Evolutionary conservation across 2,888 invertebrate genomes (phyloP).

Genomic region (Platerodrilus igneus): DNA sequence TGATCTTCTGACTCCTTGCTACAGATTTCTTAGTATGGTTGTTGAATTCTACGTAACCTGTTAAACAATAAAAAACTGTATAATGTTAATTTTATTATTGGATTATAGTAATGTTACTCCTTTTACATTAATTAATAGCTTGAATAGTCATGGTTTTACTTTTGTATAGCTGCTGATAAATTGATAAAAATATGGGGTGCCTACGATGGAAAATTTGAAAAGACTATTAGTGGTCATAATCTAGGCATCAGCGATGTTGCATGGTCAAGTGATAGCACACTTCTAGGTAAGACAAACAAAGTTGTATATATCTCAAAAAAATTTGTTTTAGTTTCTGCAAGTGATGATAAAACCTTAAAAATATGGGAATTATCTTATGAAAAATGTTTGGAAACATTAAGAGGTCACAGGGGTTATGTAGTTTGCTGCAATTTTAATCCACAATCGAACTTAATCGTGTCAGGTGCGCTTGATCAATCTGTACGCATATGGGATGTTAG

Average conservation of each 20-base stretch:
- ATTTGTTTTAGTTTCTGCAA: too few relatives aligned
- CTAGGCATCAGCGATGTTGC: conserved; percentile 98
- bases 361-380: conserved; percentile 94
- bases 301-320: too few relatives aligned
- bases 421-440: conserved; percentile 99
- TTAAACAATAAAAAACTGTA: conserved; percentile 2
- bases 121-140: conserved; percentile 1
- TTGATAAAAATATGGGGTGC: too few relatives aligned
- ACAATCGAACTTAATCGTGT: conserved; percentile 97
- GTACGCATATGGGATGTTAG: too few relatives aligned
- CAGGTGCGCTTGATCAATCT: too few relatives aligned
- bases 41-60: too few relatives aligned
- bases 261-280: conserved; percentile 95
- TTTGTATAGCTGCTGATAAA: conserved; percentile 82
- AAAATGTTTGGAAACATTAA: conserved; percentile 95
- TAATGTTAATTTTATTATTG: conserved; percentile 5
- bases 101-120: too few relatives aligned
- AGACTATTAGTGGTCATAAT: conserved; percentile 97
- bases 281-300: too few relatives aligned
- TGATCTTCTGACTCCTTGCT: too few relatives aligned
- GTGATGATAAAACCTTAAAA: too few relatives aligned
- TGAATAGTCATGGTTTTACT: neutral
- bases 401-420: conserved; percentile 99
- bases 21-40: too few relatives aligned
- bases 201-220: conserved; percentile 99